These are phyloP conservation scores for Hyppa rectilinea DNA, from an alignment of 2,888 invertebrate species.

Conservation along the genomic window DNA sequence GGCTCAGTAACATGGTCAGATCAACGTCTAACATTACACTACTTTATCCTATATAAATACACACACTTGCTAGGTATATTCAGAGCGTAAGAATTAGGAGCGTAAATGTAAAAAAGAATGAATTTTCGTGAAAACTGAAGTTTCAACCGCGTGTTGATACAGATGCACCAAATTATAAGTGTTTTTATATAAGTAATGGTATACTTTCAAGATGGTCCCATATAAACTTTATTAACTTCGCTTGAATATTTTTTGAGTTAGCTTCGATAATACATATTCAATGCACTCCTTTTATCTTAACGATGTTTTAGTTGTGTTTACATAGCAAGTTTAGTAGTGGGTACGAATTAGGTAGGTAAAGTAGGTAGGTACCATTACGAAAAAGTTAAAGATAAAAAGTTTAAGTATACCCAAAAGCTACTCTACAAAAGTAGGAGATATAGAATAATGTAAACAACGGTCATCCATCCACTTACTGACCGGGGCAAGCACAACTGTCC, in stretches of 20 bases:
- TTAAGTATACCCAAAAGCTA: neutral
- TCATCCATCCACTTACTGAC: neutral
- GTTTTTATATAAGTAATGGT: no score
- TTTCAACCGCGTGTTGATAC: neutral
- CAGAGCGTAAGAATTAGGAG: neutral
- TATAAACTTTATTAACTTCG: no score
- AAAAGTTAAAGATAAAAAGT: no score
- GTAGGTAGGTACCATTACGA: no score
- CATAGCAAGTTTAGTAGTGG: no score
- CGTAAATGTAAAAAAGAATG: neutral
- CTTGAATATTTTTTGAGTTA: no score
- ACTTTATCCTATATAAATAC: slow-evolving; percentile 16
- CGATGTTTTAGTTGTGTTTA: no score
- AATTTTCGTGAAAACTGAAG: neutral
- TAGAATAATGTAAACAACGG: neutral
- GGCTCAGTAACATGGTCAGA: slow-evolving; percentile 24
- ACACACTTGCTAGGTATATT: neutral
- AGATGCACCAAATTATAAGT: neutral
- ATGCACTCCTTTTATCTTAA: no score
- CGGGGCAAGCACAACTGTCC: neutral
- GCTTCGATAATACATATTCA: no score
- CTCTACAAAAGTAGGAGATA: neutral
- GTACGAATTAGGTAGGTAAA: no score
- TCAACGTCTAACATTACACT: neutral
- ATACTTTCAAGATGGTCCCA: no score